phyloP scores from a whole-genome alignment of 2,113 vertebrate species.

The Misgurnus anguillicaudatus region DNA sequence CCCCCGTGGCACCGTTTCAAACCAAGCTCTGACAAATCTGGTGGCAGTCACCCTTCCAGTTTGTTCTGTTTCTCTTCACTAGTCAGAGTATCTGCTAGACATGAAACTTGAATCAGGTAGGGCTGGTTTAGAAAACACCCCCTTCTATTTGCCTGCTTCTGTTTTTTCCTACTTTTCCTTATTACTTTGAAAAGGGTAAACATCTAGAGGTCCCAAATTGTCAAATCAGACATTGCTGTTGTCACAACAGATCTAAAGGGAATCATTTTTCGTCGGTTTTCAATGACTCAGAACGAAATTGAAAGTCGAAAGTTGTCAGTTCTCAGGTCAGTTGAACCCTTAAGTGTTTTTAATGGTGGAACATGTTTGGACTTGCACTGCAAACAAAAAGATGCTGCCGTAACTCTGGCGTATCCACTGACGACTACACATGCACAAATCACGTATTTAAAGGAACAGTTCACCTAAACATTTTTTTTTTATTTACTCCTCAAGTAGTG shows the following conservation, averaged over 20 bases:
- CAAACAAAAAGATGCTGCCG: constrained; percentile 30
- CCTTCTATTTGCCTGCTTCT: constrained; percentile 45
- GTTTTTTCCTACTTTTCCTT: constrained; percentile 5
- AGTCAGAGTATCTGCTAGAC: constrained; percentile 61
- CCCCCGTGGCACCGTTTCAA: constrained; percentile 31
- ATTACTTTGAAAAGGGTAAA: constrained; percentile 23
- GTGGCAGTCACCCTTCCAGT: constrained; percentile 45
- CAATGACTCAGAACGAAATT: neutral
- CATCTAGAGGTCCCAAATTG: neutral
- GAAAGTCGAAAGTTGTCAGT: neutral
- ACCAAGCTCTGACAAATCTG: constrained; percentile 32
- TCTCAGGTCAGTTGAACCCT: constrained; percentile 22
- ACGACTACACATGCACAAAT: neutral
- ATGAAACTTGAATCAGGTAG: constrained; percentile 67
- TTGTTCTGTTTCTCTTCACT: constrained; percentile 43
- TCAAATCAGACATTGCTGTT: neutral
- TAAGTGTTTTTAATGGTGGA: neutral
- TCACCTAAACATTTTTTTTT: too few species aligned
- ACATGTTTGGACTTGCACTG: constrained; percentile 25
- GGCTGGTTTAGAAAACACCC: constrained; percentile 72
- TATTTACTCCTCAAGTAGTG: too few species aligned
- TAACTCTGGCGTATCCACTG: neutral
- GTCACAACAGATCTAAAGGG: neutral
- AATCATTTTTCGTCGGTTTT: neutral
- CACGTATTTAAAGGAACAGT: too few species aligned